Evolutionary conservation across 37 sponge, comb jelly and placozoan species (phyloP), one percentile per base, ranked within the genome.

Genomic region (Diacarnus erythraeanus): DNA sequence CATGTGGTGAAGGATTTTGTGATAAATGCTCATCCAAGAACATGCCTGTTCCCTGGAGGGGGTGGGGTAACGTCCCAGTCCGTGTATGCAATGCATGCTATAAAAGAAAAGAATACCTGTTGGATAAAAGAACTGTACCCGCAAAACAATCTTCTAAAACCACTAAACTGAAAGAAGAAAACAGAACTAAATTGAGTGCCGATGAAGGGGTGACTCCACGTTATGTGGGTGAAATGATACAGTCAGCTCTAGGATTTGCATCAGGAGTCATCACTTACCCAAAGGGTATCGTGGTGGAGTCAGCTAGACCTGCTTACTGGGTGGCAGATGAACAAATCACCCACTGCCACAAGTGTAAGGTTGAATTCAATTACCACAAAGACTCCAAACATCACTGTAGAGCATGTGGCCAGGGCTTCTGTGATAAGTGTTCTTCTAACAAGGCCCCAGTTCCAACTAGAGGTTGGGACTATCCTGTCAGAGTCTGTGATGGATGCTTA

Each of bases 1-100:
- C 91, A 1, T 97, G 98, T 75, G 98, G 98, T 25, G 69, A 84
- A 12, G 95, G 96, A 12, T 94, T 95, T 80, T 97, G 98, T 89
- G 80, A 77, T 25, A 74, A 71, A 25, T 97, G 98, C 74, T 83
- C 87, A 37, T 59, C 76, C 2, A 68, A 94, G 21, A 63, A 25
- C 39, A 70, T 90, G 81, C 91, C 98, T 40, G 98, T 97, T 33
- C 96, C 96, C 29, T 92, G 89, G 91, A 84, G 86, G 51, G 98
- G 98, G 2, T 97, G 98, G 97, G 97, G 95, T 20, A 68, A 69
- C 34, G 69, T 69, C 2, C 91, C 95, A 22, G 91, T 95, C 31
- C 75, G 93, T 42, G 98, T 97, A 18, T 97, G 98, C 47, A 75
- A 89, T 66, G 12, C 61, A 15, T 97, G 98, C 89, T 92, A 87